Evolutionary conservation across 2,797 vertebrate species (phyloP), one percentile per base, ranked within the genome.

Genomic region (Danio tinwini): DNA sequence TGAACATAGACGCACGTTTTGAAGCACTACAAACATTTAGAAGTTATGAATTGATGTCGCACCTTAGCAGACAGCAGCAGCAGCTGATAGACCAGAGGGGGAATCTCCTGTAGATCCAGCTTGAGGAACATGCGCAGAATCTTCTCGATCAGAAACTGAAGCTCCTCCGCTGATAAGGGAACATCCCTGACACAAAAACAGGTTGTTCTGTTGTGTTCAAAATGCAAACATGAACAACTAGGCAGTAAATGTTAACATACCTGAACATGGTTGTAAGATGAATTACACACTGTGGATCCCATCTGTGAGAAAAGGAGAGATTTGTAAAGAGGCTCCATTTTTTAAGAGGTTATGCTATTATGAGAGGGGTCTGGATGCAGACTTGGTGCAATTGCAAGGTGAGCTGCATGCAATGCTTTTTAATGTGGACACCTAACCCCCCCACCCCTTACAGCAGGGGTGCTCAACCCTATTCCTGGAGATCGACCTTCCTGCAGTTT

Each of bases 221-320:
- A 21, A 19, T 16, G 49, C 50, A 73, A 58, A 21, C n/a, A 42
- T 58, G 11, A 69, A 44, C 21, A 53, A 63, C 7, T 9, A 68
- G 9, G 29, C 16, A 64, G 40, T 37, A 21, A 13, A 77, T 37
- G 13, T 0, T 5, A 84, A 61, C 62, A 92, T 93, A 98, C 98
- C 97, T 96, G 93, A 99, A 99, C 97, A 99, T 96, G 58, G 96
- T 96, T 0, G 96, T 96, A 83, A 99, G 93, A 44, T 95, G 95
- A 84, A 97, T 96, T 47, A 97, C 95, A 88, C 92, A 94, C 0
- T 84, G 93, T 16, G 93, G 94, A 83, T 96, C 94, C 98, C 98
- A 99, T 86, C 98, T 99, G 91, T 37, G 84, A 78, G 13, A 47
- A 80, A 44, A 14, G 16, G 37, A 72, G 7, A 73, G 64, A 5